phyloP scores from a whole-genome alignment of 2,888 invertebrate genomes.

The Marronus borbonicus region DNA sequence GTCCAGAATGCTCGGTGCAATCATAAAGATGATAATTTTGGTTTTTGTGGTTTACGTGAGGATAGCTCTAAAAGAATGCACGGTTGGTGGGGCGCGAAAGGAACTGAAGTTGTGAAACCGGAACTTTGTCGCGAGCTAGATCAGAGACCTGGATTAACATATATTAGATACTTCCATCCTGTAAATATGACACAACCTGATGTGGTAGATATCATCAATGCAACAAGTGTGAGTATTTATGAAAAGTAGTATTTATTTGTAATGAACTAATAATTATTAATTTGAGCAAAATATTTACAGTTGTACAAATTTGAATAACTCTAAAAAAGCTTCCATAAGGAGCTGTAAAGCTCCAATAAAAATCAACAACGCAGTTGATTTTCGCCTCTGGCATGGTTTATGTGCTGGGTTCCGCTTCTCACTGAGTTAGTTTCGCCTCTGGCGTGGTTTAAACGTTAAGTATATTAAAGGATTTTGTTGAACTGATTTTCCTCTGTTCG shows the following conservation, averaged over 20 bases:
- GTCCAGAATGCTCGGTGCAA: conserved; percentile 94
- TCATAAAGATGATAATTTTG: conserved; percentile 86
- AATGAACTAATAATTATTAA: too few species aligned
- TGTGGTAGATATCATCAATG: conserved; percentile 87
- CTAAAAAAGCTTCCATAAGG: too few species aligned
- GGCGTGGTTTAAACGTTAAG: too few species aligned
- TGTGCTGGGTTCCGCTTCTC: too few species aligned
- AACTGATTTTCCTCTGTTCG: neutral
- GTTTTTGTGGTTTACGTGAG: conserved; percentile 84
- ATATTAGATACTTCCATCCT: conserved; percentile 89
- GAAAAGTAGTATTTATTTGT: neutral
- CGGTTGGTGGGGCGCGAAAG: conserved; percentile 93
- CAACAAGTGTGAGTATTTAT: conserved; percentile 77
- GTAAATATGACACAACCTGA: conserved; percentile 92
- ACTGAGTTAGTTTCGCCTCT: too few species aligned
- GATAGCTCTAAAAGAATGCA: conserved; percentile 86
- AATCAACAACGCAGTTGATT: too few species aligned
- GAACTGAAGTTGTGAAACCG: conserved; percentile 75
- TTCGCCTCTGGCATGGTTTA: too few species aligned
- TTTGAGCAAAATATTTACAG: too few species aligned
- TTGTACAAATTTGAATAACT: too few species aligned
- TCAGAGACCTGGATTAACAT: conserved; percentile 90
- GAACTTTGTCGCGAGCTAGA: conserved; percentile 86
- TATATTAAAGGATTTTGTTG: too few species aligned
- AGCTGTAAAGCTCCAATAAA: too few species aligned